Evolutionary conservation across 2,888 invertebrate genomes (phyloP).

Genomic region (Andricus quercusramuli): DNA sequence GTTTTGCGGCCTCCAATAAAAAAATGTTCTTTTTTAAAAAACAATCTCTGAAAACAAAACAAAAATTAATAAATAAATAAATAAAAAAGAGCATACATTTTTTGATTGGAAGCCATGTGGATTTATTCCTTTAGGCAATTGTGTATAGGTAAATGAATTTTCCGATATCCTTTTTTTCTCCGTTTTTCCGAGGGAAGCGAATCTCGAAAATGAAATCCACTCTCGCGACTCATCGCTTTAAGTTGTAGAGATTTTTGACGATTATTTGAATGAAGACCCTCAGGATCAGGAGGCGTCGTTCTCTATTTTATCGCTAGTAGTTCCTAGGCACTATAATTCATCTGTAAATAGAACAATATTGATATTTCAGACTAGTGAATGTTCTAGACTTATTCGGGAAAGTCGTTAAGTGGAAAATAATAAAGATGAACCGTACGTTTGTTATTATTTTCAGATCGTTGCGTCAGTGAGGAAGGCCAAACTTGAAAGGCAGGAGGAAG

Average conservation of each 20-base stretch:
- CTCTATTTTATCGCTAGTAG: constrained; percentile 64
- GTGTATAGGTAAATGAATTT: constrained; percentile 39
- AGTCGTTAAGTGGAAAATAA: constrained; percentile 62
- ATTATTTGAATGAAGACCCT: constrained; percentile 20
- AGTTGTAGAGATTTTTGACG: constrained; percentile 5
- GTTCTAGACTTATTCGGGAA: constrained; percentile 67
- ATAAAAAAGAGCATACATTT: constrained; percentile 26
- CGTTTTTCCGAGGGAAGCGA: constrained; percentile 1
- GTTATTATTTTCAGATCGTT: constrained; percentile 69
- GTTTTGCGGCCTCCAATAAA: constrained; percentile 41
- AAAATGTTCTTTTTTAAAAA: neutral
- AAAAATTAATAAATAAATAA: constrained; percentile 28
- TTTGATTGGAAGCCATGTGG: constrained; percentile 23
- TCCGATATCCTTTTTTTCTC: neutral
- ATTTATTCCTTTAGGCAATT: constrained; percentile 38
- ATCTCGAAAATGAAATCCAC: constrained; percentile 21
- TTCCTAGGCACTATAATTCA: constrained; percentile 68
- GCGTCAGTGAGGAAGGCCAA: constrained; percentile 53
- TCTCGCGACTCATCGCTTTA: constrained; percentile 26
- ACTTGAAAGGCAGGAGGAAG: constrained; percentile 45
- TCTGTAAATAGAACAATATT: constrained; percentile 74
- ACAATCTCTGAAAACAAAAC: neutral
- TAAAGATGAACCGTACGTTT: constrained; percentile 65
- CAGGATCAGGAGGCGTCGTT: constrained; percentile 34
- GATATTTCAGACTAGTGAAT: constrained; percentile 71